Evolutionary conservation across 1,140 invertebrate genomes (phyloP).

Genomic region (Trachymyrmex cornetzi): DNA sequence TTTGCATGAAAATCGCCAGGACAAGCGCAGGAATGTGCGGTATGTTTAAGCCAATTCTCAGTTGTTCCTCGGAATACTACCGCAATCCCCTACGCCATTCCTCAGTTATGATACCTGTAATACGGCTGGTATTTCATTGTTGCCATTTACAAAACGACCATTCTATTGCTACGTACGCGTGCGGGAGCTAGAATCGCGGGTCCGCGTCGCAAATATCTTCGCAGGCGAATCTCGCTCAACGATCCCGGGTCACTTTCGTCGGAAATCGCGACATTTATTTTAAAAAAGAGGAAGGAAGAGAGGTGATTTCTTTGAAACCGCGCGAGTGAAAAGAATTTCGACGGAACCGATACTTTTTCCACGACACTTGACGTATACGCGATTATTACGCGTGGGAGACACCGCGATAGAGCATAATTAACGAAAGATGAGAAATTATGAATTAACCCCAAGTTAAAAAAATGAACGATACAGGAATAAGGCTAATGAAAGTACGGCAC

Average conservation of each 20-base stretch:
- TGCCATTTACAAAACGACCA: conserved; percentile 64
- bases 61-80: conserved; percentile 72
- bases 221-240: background rate
- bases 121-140: conserved; percentile 73
- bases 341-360: background rate
- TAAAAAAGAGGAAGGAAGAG: background rate
- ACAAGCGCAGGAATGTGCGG: conserved; percentile 67
- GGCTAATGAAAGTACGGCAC: too few relatives aligned
- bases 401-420: background rate
- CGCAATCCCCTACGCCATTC: conserved; percentile 51
- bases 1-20: conserved; percentile 10
- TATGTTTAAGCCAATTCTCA: conserved; percentile 70
- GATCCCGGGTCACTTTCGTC: conserved; percentile 28
- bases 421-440: too few relatives aligned
- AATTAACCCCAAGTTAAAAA: too few relatives aligned
- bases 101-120: conserved; percentile 74
- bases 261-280: conserved; percentile 52
- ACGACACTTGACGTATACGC: background rate
- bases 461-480: background rate
- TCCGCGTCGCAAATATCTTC: conserved; percentile 4
- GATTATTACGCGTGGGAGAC: background rate
- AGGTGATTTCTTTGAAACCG: conserved; percentile 2
- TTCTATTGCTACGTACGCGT: conserved; percentile 29
- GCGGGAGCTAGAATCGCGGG: conserved; percentile 22
- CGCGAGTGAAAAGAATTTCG: conserved; percentile 16